Evolutionary conservation across 30 jellyfish, hydroid and myxozoan genomes (phyloP), one percentile per base, ranked within the genome.

Genomic region (Cassiopea andromeda): DNA sequence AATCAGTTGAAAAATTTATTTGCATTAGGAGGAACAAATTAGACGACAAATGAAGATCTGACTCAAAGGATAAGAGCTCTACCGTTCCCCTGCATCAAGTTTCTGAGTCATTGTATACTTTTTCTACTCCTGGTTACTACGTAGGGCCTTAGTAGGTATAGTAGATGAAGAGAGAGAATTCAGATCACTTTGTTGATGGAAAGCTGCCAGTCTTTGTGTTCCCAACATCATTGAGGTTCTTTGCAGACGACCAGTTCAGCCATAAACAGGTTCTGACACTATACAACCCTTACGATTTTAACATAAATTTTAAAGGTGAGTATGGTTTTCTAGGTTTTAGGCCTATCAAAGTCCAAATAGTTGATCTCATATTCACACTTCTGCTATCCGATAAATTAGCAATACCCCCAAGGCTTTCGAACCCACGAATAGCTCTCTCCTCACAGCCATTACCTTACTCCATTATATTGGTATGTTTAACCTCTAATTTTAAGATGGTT

Each of bases 141-240:
- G 64, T 54, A 54, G 64, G 64, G 64, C 64, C 75, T 70, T 54
- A 19, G 4, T 14, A 54, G 50, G n/a, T 8, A 70, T 2, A 19
- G 77, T 84, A 48, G 92, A 84, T 84, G 92, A 72, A 84, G 92
- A 72, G 85, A 46, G 85, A 71, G 85, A 84, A 74, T 38, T 84
- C 92, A 60, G 85, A 84, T 46, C 85, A 74, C 46, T 84, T 48
- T 84, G 92, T 82, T 27, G 98, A 88, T 18, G 98, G 98, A 54
- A 93, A 73, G 87, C 76, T 93, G 68, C 98, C 98, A 50, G 98
- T 93, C 44, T 93, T 93, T 84, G 97, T 93, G 12, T 93, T 93
- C 59, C 98, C 98, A 57, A 71, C 91, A 48, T 74, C 80, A 15
- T 84, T 93, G 86, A 87, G 70, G 49, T 93, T 93, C 77, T 93